A percentile compares a stretch with the other conserved stretches of the same genome.
These are phyloP conservation scores for Anoplius nigerrimus DNA, from an alignment of 2,888 invertebrate genomes.

Conservation along the genomic window DNA sequence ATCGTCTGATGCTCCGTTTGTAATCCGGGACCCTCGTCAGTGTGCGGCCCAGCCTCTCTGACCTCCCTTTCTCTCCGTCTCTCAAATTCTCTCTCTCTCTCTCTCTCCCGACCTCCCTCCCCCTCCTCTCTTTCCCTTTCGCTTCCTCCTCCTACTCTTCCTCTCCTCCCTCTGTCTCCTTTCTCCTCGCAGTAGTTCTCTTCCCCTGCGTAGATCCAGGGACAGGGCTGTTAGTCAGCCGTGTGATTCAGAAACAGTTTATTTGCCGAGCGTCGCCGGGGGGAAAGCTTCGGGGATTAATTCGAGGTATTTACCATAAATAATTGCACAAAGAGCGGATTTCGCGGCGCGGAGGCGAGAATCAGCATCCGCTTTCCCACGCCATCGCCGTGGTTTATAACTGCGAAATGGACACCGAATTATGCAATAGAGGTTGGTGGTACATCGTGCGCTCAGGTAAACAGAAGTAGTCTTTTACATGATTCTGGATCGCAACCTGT, in stretches of 20 bases:
- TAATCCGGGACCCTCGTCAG: slow-evolving; percentile 60
- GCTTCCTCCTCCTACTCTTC: slow-evolving; percentile 1
- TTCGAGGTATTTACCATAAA: slow-evolving; percentile 56
- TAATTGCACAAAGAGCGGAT: slow-evolving; percentile 55
- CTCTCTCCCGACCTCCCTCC: neutral
- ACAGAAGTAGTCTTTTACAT: too few relatives aligned
- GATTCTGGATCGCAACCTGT: too few relatives aligned
- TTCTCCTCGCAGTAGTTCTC: slow-evolving; percentile 12
- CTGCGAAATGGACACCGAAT: slow-evolving; percentile 2
- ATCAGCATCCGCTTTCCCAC: slow-evolving; percentile 13
- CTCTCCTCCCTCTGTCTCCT: neutral
- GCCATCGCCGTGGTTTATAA: slow-evolving; percentile 8
- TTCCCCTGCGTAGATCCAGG: slow-evolving; percentile 13
- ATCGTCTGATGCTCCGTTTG: slow-evolving; percentile 59
- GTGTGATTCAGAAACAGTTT: slow-evolving; percentile 59
- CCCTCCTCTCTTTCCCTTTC: neutral
- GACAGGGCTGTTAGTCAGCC: slow-evolving; percentile 32
- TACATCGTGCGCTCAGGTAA: too few relatives aligned
- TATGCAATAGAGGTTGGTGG: neutral
- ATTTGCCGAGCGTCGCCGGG: slow-evolving; percentile 47
- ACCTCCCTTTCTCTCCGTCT: neutral
- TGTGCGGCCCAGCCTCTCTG: slow-evolving; percentile 13
- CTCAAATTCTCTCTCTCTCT: neutral
- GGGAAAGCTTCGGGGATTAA: slow-evolving; percentile 43
- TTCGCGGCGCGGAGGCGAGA: slow-evolving; percentile 14